Evolutionary conservation across 2,113 vertebrate species (phyloP).

Genomic region (Circaetus gallicus): DNA sequence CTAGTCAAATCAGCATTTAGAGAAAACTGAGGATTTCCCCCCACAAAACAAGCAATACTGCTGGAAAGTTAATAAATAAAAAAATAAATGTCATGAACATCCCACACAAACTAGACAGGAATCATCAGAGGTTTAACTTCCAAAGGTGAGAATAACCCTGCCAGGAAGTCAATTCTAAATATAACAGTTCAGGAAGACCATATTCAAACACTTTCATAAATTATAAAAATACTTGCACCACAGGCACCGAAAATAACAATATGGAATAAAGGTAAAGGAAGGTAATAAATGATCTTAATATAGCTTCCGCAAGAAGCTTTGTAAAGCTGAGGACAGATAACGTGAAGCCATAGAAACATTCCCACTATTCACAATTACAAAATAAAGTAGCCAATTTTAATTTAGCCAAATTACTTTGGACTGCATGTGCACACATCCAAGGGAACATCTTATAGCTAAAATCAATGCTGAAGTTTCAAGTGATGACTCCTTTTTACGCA

Average conservation of each 20-base stretch:
- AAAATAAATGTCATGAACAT: neutral
- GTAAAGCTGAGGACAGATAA: neutral
- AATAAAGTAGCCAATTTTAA: neutral
- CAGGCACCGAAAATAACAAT: conserved; percentile 43
- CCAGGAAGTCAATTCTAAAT: conserved; percentile 47
- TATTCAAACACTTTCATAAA: conserved; percentile 56
- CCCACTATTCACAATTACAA: neutral
- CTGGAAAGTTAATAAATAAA: neutral
- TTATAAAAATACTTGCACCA: conserved; percentile 48
- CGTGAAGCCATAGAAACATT: neutral
- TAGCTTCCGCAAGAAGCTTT: conserved; percentile 15
- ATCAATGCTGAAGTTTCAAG: neutral
- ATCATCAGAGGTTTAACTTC: neutral
- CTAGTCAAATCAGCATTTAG: neutral
- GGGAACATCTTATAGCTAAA: neutral
- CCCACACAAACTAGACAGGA: conserved; percentile 8
- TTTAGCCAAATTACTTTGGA: neutral
- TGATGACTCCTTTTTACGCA: neutral
- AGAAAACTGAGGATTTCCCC: neutral
- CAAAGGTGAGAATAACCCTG: conserved; percentile 50
- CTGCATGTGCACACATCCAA: neutral
- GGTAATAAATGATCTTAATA: neutral
- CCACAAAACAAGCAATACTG: neutral
- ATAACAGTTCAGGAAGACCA: conserved; percentile 42
- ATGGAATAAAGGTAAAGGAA: conserved; percentile 31